Conservation (phyloP, 37 sponge, comb jelly and placozoan species). For the Chondrilla cf. caribensis region DNA sequence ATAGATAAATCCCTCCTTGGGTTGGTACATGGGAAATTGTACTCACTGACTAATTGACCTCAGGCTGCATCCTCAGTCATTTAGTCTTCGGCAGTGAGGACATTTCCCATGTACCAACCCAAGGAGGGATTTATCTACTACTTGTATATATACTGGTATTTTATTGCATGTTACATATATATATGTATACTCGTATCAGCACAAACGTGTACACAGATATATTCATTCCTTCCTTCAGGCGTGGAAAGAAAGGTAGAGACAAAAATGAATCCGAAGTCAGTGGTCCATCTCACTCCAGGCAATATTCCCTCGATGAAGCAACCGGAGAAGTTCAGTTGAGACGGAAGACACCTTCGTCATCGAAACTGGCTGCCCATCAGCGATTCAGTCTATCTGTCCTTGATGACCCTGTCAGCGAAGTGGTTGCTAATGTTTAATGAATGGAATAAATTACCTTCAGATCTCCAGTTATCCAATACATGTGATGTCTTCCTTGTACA, state of each 20-base stretch:
- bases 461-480: too few species aligned
- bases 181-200: slow-evolving; percentile 1
- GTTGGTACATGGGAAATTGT: too few species aligned
- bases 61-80: too few species aligned
- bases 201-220: slow-evolving; percentile 23
- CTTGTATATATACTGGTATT: too few species aligned
- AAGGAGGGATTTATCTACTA: too few species aligned
- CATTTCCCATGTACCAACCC: too few species aligned
- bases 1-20: too few species aligned
- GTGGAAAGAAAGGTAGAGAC: background rate
- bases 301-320: background rate
- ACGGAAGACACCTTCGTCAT: background rate
- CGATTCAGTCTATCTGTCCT: slow-evolving; percentile 38
- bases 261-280: background rate
- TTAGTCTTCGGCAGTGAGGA: too few species aligned
- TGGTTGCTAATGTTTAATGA: slow-evolving; percentile 2
- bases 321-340: background rate
- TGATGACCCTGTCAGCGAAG: slow-evolving; percentile 9
- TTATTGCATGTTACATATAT: too few species aligned
- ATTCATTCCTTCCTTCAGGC: background rate
- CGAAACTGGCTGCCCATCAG: background rate
- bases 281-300: background rate
- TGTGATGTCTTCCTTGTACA: too few species aligned
- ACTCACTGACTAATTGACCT: too few species aligned
- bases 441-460: background rate